Evolutionary conservation across 2,113 vertebrate genomes (phyloP), one percentile per base, ranked within the genome.

Genomic region (Anarhynchus alexandrinus): DNA sequence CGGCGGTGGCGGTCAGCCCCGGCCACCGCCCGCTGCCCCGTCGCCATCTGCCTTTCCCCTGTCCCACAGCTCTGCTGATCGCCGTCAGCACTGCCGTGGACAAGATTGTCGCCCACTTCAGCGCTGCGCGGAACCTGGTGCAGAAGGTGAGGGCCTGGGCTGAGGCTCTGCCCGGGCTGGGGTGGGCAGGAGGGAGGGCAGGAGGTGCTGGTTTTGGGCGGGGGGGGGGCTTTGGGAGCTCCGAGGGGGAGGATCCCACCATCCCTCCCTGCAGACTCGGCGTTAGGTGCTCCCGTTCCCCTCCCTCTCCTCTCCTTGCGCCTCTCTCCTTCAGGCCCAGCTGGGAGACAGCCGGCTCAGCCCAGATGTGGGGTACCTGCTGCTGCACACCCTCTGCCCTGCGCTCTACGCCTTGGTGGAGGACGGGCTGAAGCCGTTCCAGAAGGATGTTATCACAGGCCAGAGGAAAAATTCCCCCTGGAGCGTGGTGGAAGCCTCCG

Each of bases 371-470:
- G 99, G 99, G 20, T 98, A 99, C 36, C 97, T 99, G 97, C 98
- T 99, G 96, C 98, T 99, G 98, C 98, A 98, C 96, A 98, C 98
- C 38, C 98, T 99, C 55, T 99, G 99, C 95, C 99, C 99, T 0
- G 99, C 99, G 4, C 98, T 99, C 83, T 98, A 98, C 15, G 97
- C 97, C 85, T 73, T 99, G 97, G 98, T 99, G 97, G 98, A 98
- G 2, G 99, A 99, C 0, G 99, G 99, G 58, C 98, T 99, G 84
- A 99, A 99, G 96, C 99, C 99, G 0, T 99, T 99, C 97, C 99
- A 99, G 98, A 99, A 99, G 97, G 99, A 99, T 74, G 96, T 99
- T 22, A 99, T 99, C 93, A 98, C 99, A 4, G 99, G 99, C 83
- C 98, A 99, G 95, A 98, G 99, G 94, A 98, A 98, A 61, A 99